Base-by-base conservation (phyloP, 2,888 invertebrate genomes). In the Morpho deidamia region DNA sequence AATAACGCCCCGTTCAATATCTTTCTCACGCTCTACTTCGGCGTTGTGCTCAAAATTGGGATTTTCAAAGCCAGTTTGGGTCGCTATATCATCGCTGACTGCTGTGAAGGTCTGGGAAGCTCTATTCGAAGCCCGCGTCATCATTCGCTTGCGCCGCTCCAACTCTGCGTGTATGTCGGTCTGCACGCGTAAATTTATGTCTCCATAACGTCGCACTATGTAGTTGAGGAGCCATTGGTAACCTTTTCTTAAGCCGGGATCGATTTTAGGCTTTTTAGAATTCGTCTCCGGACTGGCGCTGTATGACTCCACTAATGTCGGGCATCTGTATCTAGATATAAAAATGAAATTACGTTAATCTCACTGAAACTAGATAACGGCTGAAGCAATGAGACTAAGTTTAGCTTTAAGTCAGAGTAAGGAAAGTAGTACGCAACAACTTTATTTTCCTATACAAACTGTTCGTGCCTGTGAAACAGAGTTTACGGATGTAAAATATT, bases 241-340 rank as follows among this genome's bases (percentile, higher is more conserved):
- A 1, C 94, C 94, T 66, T 91, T 91, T 56, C 92, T 91, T 8
- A 95, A 91, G 0, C 93, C 93, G 0, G 91, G 90, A 68, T 95
- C 95, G 55, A 93, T 81, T 77, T 92, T 92, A 3, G 81, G 78
- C 48, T 90, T 91, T 61, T 80, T 86, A 1, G 71, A 63, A 32
- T 76, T 83, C 0, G 46, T 62, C n/a, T 73, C 71, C 4, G 68
- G 58, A 11, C 78, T 75, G 0, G 93, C 92, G 11, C 92, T 91
- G 81, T 95, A 95, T 2, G 93, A 92, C 81, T 96, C 95, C 0
- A 97, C 94, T 72, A 95, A 86, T 0, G 96, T 96, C 0, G 95
- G 95, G 75, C 96, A 95, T 69, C 93, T 91, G 74, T 93, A 93
- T 62, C 90, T 90, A 73, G 8, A 35, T 23, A 23, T 23, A 23